Evolutionary conservation across 2,113 vertebrate genomes (phyloP), one percentile per base, ranked within the genome.

Genomic region (Lichenostomus cassidix): DNA sequence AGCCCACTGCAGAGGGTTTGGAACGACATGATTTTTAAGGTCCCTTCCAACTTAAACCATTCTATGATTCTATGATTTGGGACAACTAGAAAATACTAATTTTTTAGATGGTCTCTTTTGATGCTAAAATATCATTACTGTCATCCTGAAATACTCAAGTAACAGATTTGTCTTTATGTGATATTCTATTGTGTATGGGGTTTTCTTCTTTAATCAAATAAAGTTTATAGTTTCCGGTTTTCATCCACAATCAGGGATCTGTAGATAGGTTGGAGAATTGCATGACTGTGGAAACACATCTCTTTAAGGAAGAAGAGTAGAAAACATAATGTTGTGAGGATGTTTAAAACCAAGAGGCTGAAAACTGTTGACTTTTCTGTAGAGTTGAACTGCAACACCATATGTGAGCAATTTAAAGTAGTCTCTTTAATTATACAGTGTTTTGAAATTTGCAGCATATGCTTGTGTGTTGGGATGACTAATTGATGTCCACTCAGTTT

Each of bases 271-370:
- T 27, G 37, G 68, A 69, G 11, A 69, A 46, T 28, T 69, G 37
- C 23, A 16, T 7, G 37, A 29, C n/a, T 10, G 6, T 44, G 1
- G 15, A 47, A 28, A 21, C 10, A 25, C 0, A 0, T 44, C 29
- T 83, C 59, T 55, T 58, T 53, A 65, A 63, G 46, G 12, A 70
- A 55, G 39, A 80, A 23, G 7, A 44, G 49, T 12, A 79, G 67
- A 73, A 90, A 73, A 53, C 21, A 33, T 50, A 35, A 35, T 24
- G 3, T 37, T 77, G 83, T 5, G 25, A 55, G 41, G 58, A 21
- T 92, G 14, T 90, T 92, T 58, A 49, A 92, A 93, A 83, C 21
- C 15, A 77, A 85, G 16, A 4, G 3, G 46, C 25, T 88, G 42
- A 60, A 87, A 95, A 83, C 21, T 74, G 70, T 88, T 86, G 73